Base-by-base conservation (phyloP, 2,888 invertebrate species). In the Thymelicus acteon region DNA sequence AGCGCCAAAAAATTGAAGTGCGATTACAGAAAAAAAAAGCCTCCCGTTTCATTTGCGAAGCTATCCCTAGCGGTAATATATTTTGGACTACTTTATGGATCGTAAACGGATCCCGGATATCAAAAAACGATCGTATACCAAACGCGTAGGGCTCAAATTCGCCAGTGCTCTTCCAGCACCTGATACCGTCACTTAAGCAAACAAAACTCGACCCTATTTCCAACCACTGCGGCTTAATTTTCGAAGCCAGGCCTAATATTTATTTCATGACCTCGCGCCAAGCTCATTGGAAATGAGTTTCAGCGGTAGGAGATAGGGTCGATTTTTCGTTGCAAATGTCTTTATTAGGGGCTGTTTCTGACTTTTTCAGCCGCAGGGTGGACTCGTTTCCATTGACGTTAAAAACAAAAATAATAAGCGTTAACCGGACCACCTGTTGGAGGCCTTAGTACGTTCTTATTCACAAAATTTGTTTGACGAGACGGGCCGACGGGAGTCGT, bases 291-390 rank as follows among this genome's bases (percentile, higher is more conserved):
- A 79, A 79, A 68, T 75, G 60, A 7, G 70, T 78, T 77, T 44
- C 82, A 75, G 61, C 0, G 0, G 19, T 6, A 10, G 0, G 19
- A 0, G 0, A 2, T 81, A 87, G 75, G 75, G 83, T 82, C 39
- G 70, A 52, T 72, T 77, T 82, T 86, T 3, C 72, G n/a, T 52
- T 78, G 79, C 24, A 52, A 76, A 82, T 83, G 73, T 77, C 78
- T 83, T 79, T 82, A 79, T 83, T 82, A 82, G 86, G 87, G 85
- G 82, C 69, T 58, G 82, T 77, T 75, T 75, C 76, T 79, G 79
- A 81, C 86, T 84, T 87, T 91, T 88, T 78, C 83, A 84, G 86
- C 73, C 82, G 79, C 77, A 77, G 85, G 85, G 85, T 80, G 82
- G 62, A 79, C 72, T 66, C 68, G 86, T 89, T 85, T 90, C 86